Percentiles rank a stretch among this genome's conserved stretches.
phyloP scores from a whole-genome alignment of 2,797 vertebrate genomes.

The Gobio occitaniae region DNA sequence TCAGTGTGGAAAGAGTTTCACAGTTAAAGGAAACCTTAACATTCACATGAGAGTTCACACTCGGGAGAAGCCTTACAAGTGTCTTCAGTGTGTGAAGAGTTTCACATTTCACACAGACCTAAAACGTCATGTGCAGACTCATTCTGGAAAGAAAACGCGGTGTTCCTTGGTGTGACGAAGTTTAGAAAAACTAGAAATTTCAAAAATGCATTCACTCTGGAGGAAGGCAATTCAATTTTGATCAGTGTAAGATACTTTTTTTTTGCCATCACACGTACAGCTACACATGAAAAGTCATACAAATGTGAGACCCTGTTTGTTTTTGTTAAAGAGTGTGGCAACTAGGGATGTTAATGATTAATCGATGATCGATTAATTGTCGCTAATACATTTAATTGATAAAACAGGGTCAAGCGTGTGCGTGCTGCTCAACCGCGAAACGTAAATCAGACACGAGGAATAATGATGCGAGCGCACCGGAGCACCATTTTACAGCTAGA shows the following conservation, averaged over 20 bases:
- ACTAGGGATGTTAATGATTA: too few species aligned
- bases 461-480: too few species aligned
- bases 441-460: too few species aligned
- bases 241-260: neutral
- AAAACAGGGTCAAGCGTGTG: too few species aligned
- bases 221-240: neutral
- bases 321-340: neutral
- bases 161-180: neutral
- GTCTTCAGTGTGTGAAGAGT: neutral
- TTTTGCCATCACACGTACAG: neutral
- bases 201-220: neutral
- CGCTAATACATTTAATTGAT: too few species aligned
- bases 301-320: neutral
- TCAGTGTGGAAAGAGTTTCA: neutral
- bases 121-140: neutral
- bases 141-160: neutral
- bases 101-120: neutral
- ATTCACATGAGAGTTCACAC: slow-evolving; percentile 4
- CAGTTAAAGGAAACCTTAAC: neutral
- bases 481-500: too few species aligned
- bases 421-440: too few species aligned
- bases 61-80: neutral
- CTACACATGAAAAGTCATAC: neutral
- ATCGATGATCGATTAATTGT: too few species aligned
- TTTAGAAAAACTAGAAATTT: neutral